Percentiles rank a stretch among this genome's conserved stretches.
phyloP scores from a whole-genome alignment of 2,797 vertebrate species.

The Spondyliosoma cantharus region DNA sequence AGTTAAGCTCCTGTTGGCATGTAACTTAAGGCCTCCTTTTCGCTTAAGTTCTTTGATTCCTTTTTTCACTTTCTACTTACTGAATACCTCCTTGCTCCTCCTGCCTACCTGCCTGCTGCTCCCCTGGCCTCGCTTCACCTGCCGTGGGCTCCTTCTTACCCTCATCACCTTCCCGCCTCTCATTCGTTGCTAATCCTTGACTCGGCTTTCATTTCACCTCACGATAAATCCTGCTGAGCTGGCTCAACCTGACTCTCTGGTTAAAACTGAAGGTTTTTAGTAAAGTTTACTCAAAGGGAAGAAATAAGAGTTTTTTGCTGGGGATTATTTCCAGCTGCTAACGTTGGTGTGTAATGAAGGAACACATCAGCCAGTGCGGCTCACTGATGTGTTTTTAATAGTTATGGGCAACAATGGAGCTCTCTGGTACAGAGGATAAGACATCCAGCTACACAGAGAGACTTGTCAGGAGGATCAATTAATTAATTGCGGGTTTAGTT shows the following conservation, averaged over 20 bases:
- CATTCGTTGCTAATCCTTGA: no score
- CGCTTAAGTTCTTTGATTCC: no score
- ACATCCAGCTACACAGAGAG: neutral
- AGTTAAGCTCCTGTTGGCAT: no score
- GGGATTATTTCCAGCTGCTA: slow-evolving; percentile 5
- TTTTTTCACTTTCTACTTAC: no score
- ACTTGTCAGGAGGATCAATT: neutral
- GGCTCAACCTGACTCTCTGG: no score
- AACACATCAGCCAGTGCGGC: neutral
- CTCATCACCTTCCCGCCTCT: neutral
- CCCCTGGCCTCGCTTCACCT: no score
- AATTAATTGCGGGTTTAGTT: neutral
- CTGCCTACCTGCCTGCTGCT: no score
- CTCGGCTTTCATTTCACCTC: no score
- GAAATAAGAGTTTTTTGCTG: neutral
- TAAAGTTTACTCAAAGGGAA: neutral
- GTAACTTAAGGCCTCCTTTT: no score
- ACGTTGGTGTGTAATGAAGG: neutral
- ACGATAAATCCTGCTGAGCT: no score
- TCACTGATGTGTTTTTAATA: slow-evolving; percentile 26
- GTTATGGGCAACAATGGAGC: slow-evolving; percentile 1
- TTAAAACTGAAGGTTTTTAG: neutral
- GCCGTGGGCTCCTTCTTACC: no score
- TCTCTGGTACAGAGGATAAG: neutral
- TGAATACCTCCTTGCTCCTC: no score